Conservation (phyloP, 2,797 vertebrate species). For the Loriculus beryllinus region DNA sequence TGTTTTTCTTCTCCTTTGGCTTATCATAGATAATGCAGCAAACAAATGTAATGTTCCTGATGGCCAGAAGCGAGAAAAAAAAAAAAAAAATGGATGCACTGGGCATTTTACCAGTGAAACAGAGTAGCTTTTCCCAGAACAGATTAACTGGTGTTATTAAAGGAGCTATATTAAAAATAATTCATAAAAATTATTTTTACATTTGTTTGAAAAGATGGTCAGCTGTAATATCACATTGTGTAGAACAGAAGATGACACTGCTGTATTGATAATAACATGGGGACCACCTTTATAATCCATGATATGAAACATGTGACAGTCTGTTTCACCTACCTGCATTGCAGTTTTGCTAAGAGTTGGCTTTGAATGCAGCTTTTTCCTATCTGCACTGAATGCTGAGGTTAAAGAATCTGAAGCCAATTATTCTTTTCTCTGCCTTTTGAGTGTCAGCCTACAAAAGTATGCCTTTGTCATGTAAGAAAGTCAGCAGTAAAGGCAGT, state of each 20-base stretch:
- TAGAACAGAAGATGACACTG: not conserved
- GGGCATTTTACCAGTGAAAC: not conserved
- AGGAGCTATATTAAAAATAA: not conserved
- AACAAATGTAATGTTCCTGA: not conserved
- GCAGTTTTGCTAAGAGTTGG: not conserved
- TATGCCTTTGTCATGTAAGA: not conserved
- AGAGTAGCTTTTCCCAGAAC: not conserved
- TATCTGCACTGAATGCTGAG: not conserved
- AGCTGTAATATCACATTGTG: not conserved
- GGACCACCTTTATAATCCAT: not conserved
- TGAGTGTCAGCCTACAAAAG: not conserved
- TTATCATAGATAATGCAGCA: not conserved
- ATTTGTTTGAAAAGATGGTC: not conserved
- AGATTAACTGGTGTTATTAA: not conserved
- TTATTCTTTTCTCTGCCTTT: not conserved
- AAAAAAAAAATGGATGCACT: not conserved
- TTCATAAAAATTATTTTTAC: not conserved
- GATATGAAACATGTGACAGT: not conserved
- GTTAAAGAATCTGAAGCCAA: not conserved
- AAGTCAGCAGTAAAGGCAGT: not conserved
- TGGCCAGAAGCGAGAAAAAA: not conserved
- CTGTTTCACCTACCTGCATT: not conserved
- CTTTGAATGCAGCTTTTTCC: not conserved
- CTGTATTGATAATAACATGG: not conserved
- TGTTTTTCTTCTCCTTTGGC: not conserved